Base-by-base conservation (phyloP, 2,113 vertebrate genomes). In the Etia nguti region DNA sequence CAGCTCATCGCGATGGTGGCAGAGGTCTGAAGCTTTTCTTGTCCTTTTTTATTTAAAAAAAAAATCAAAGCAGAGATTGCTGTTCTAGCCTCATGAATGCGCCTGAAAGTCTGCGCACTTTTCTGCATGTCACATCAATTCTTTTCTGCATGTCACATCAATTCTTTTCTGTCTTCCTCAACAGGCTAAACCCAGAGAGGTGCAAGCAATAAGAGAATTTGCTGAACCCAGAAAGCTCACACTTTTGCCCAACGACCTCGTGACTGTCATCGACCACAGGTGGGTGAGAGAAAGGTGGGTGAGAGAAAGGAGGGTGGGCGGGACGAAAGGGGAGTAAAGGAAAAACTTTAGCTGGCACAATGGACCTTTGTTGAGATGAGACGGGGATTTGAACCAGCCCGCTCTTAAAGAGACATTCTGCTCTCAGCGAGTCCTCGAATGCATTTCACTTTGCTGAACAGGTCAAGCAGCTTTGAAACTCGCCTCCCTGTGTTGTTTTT, bases 241-340 rank as follows among this genome's bases (percentile, higher is more conserved):
- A 2, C 92, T 98, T 48, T 93, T 94, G 55, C 85, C 94, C 2
- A 96, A 95, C 4, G 98, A 98, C 75, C 22, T 90, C 8, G 94
- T 98, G 90, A 98, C 97, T 1, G 56, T 98, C 84, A 95, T 98
- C 48, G 97, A 98, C 31, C 96, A 96, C n/a, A 91, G 96, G 96
- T 97, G 93, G 92, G 96, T 93, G 57, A 85, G 59, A 38, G n/a
- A n/a, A n/a, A 90, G 96, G 96, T 97, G 93, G 92, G 95, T 93
- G 52, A 86, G 65, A 5, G 55, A 52, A 7, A 79, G 22, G 10
- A 52, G 77, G 59, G 60, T 13, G 34, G 60, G 60, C 0, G n/a
- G 16, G 31, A 41, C 6, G 20, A 65, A 54, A 36, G 54, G n/a
- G 34, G 54, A 24, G 29, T 13, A 36, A 57, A 86, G 10, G 31